Conservation (phyloP, 2,888 invertebrate genomes). For the Drosophila quinaria region DNA sequence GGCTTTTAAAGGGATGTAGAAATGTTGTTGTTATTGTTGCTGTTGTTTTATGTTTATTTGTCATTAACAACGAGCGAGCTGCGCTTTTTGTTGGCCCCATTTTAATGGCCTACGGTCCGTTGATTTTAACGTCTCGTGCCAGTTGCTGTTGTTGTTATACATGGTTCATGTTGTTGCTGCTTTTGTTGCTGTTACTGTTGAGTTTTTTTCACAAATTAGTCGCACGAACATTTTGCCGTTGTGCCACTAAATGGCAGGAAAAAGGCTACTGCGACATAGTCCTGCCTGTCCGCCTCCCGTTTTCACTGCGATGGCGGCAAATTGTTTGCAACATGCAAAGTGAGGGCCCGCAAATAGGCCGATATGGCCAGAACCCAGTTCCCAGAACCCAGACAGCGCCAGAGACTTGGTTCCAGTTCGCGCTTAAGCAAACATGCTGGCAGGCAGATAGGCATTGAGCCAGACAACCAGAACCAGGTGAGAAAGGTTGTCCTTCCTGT, state of each 20-base stretch:
- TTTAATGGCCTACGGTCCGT: conserved; percentile 70
- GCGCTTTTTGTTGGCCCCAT: conserved; percentile 65
- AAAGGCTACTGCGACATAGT: conserved; percentile 50
- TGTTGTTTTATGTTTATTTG: conserved; percentile 60
- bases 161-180: conserved; percentile 18
- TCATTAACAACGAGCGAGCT: conserved; percentile 68
- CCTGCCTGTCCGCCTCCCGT: conserved; percentile 21
- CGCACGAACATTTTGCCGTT: conserved; percentile 77
- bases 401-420: conserved; percentile 33
- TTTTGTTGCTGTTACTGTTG: conserved; percentile 35
- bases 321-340: conserved; percentile 79
- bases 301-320: conserved; percentile 53
- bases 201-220: conserved; percentile 74
- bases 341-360: conserved; percentile 69
- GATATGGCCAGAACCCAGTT: conserved; percentile 35
- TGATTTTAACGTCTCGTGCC: conserved; percentile 72
- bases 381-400: conserved; percentile 17
- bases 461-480: background rate
- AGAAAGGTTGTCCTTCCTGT: conserved; percentile 48
- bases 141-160: conserved; percentile 42
- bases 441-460: background rate
- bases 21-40: conserved; percentile 10
- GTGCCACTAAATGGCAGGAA: conserved; percentile 67
- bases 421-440: conserved; percentile 61
- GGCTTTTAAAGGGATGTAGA: conserved; percentile 32